Evolutionary conservation across 2,888 invertebrate genomes (phyloP).

Genomic region (Mongoloraphidia duomilia): DNA sequence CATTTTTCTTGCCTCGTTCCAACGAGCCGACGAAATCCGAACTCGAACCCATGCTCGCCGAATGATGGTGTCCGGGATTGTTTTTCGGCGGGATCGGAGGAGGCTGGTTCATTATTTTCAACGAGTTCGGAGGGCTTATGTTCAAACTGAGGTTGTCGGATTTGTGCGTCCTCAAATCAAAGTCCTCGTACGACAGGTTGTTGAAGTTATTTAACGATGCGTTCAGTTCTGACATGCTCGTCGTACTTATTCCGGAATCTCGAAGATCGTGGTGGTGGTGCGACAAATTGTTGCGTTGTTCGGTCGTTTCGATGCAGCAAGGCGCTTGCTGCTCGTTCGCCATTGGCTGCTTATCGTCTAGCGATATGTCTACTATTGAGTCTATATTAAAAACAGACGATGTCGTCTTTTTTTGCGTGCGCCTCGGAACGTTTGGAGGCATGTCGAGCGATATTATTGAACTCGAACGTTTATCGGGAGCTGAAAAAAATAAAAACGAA

Average conservation of each 20-base stretch:
- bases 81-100: conserved; percentile 29
- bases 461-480: conserved; percentile 39
- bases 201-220: conserved; percentile 27
- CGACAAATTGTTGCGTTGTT: conserved; percentile 12
- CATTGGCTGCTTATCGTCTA: conserved; percentile 32
- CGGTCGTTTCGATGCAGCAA: conserved; percentile 14
- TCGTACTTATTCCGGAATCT: conserved; percentile 37
- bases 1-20: conserved; percentile 7
- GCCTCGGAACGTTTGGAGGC: conserved; percentile 30
- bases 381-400: conserved; percentile 31
- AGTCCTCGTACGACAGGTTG: conserved; percentile 29
- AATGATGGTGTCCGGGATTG: conserved; percentile 11
- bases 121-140: conserved; percentile 20
- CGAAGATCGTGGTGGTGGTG: conserved; percentile 30
- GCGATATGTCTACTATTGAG: conserved; percentile 31
- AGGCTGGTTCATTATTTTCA: conserved; percentile 23
- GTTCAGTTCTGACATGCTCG: conserved; percentile 27
- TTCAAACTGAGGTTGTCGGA: conserved; percentile 27
- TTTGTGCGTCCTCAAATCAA: conserved; percentile 24
- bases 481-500: conserved; percentile 27
- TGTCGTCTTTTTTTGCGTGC: conserved; percentile 31
- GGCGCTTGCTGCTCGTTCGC: conserved; percentile 19
- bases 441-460: conserved; percentile 27
- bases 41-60: conserved; percentile 22
- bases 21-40: conserved; percentile 17